These are phyloP conservation scores for Bungarus multicinctus DNA, from an alignment of 2,113 vertebrate genomes.

Conservation along the genomic window DNA sequence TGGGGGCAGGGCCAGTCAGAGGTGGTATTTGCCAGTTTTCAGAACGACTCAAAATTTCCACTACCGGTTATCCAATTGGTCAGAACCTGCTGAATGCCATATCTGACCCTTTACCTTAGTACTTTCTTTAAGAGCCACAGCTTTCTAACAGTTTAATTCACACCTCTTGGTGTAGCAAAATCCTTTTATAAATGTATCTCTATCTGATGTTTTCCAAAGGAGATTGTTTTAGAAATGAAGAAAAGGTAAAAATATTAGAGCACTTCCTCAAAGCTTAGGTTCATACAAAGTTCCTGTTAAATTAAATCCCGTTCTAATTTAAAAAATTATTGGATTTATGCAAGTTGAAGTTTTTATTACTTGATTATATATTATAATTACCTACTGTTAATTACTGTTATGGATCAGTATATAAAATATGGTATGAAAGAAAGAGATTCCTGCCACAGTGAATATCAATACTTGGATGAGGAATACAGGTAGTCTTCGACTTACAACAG, in stretches of 20 bases:
- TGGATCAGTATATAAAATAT: neutral
- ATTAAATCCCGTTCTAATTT: neutral
- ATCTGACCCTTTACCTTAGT: neutral
- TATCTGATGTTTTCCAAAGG: conserved; percentile 13
- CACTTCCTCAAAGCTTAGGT: conserved; percentile 8
- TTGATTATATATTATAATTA: neutral
- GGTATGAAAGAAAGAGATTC: neutral
- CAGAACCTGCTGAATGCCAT: no score
- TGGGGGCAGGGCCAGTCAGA: no score
- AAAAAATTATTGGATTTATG: neutral
- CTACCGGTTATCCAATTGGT: no score
- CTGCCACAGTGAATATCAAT: neutral
- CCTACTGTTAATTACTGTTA: neutral
- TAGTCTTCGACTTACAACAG: no score
- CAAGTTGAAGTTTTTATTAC: neutral
- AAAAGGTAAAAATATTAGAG: conserved; percentile 41
- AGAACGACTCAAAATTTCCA: no score
- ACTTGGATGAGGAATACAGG: neutral
- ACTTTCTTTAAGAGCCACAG: neutral
- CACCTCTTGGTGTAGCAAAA: conserved; percentile 19
- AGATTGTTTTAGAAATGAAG: neutral
- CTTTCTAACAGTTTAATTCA: conserved; percentile 16
- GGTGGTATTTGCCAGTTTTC: no score
- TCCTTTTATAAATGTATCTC: conserved; percentile 1
- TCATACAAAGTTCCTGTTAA: neutral